These are phyloP conservation scores for Conops quadrifasciatus DNA, from an alignment of 2,888 invertebrate species.

Conservation along the genomic window DNA sequence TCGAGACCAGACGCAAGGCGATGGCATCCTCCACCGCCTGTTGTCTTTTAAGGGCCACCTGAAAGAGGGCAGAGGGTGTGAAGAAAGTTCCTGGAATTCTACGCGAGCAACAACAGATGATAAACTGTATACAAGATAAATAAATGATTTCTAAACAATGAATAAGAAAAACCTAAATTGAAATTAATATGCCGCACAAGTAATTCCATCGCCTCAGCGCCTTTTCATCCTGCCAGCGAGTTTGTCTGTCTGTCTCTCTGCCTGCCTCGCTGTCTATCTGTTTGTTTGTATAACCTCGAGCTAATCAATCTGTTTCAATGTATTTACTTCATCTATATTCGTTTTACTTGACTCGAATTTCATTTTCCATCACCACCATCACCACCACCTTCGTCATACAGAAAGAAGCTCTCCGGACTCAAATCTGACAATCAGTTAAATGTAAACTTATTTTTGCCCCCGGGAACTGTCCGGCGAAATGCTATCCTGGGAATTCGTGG, in stretches of 20 bases:
- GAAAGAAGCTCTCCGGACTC: not conserved
- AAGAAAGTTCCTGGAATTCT: slow-evolving; percentile 15
- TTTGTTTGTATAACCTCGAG: slow-evolving; percentile 24
- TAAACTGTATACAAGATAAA: slow-evolving; percentile 25
- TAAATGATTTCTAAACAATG: slow-evolving; percentile 37
- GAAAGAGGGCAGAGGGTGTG: not conserved
- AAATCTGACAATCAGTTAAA: slow-evolving; percentile 19
- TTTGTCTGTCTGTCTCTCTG: slow-evolving; percentile 1
- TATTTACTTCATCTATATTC: not conserved
- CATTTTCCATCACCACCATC: slow-evolving; percentile 15
- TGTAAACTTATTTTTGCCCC: slow-evolving; percentile 23
- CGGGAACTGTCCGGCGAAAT: slow-evolving; percentile 1
- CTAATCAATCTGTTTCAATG: slow-evolving; percentile 33
- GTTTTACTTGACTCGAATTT: slow-evolving; percentile 30
- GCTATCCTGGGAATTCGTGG: slow-evolving; percentile 28
- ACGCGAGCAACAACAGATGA: slow-evolving; percentile 29
- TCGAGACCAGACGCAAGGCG: slow-evolving; percentile 89
- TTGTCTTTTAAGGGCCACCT: slow-evolving; percentile 95
- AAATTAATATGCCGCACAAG: slow-evolving; percentile 59
- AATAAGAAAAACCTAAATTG: slow-evolving; percentile 46
- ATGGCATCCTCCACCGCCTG: slow-evolving; percentile 98
- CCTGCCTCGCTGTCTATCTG: not conserved
- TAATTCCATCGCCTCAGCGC: slow-evolving; percentile 44
- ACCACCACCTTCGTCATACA: not conserved
- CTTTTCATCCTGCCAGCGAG: slow-evolving; percentile 41